Conservation (phyloP, 2,113 vertebrate genomes). For the Nothobranchius kuhntae region DNA sequence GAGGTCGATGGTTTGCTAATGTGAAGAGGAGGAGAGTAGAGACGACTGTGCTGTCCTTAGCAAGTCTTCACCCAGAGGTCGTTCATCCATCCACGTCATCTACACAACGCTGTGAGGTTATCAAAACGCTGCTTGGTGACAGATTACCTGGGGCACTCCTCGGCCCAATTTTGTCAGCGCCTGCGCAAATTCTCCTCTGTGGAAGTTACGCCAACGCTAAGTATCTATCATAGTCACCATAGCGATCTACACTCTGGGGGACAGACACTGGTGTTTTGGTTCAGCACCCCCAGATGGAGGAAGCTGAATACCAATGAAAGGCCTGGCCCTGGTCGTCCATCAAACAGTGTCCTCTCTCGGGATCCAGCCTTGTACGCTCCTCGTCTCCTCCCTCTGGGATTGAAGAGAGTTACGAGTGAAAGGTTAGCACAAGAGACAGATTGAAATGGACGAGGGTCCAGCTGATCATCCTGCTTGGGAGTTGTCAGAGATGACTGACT, state of each 20-base stretch:
- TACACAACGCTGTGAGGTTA: constrained; percentile 37
- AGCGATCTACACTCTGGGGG: constrained; percentile 65
- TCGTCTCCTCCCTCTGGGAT: constrained; percentile 36
- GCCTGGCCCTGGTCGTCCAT: constrained; percentile 71
- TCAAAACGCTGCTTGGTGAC: constrained; percentile 50
- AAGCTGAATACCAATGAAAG: constrained; percentile 71
- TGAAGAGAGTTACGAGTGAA: constrained; percentile 47
- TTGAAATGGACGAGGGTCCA: constrained; percentile 23
- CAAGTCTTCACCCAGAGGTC: constrained; percentile 9
- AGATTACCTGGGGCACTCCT: constrained; percentile 35
- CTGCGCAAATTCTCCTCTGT: constrained; percentile 33
- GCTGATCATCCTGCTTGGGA: constrained; percentile 13
- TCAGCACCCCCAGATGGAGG: constrained; percentile 48
- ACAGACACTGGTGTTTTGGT: constrained; percentile 46
- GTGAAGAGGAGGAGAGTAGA: constrained; percentile 6
- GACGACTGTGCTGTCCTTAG: constrained; percentile 16
- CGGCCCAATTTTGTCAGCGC: constrained; percentile 17
- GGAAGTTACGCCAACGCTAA: constrained; percentile 37
- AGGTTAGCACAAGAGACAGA: constrained; percentile 49
- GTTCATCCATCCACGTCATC: constrained; percentile 42
- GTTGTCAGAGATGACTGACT: constrained; percentile 15
- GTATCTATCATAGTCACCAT: constrained; percentile 65
- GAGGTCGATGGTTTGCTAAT: too few species aligned
- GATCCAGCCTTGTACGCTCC: constrained; percentile 63
- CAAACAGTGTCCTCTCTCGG: constrained; percentile 61